phyloP scores from a whole-genome alignment of 2,888 invertebrate species.

The Steinernema carpocapsae region DNA sequence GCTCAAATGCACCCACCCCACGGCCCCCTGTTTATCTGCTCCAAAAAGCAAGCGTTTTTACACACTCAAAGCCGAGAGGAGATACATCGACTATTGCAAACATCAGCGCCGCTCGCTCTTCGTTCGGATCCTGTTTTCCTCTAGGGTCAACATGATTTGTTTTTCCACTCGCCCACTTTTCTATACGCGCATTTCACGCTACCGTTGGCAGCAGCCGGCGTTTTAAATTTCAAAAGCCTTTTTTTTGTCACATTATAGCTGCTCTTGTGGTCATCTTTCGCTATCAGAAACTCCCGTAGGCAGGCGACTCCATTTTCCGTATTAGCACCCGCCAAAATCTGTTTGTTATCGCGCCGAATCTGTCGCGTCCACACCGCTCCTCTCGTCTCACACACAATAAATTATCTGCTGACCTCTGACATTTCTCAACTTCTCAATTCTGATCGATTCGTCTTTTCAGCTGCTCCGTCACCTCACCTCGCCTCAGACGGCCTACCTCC shows the following conservation, averaged over 20 bases:
- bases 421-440: not conserved
- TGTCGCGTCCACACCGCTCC: constrained; percentile 9
- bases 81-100: constrained; percentile 5
- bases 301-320: too few species aligned
- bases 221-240: too few species aligned
- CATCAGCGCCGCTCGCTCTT: constrained; percentile 24
- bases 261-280: too few species aligned
- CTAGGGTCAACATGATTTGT: constrained; percentile 23
- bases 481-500: constrained; percentile 56
- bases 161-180: not conserved
- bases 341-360: constrained; percentile 3
- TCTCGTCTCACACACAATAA: not conserved
- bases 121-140: constrained; percentile 24
- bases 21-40: not conserved
- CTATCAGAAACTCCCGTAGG: too few species aligned
- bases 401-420: constrained; percentile 3
- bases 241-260: too few species aligned
- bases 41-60: not conserved
- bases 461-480: constrained; percentile 66
- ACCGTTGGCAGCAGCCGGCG: too few species aligned
- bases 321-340: constrained; percentile 5
- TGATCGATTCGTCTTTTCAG: constrained; percentile 47
- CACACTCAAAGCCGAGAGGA: constrained; percentile 9
- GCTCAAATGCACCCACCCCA: not conserved
- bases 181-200: constrained; percentile 5